Percentiles rank a stretch among this genome's conserved stretches.
phyloP scores from a whole-genome alignment of 1,140 invertebrate species.

The Hycleus phaleratus region DNA sequence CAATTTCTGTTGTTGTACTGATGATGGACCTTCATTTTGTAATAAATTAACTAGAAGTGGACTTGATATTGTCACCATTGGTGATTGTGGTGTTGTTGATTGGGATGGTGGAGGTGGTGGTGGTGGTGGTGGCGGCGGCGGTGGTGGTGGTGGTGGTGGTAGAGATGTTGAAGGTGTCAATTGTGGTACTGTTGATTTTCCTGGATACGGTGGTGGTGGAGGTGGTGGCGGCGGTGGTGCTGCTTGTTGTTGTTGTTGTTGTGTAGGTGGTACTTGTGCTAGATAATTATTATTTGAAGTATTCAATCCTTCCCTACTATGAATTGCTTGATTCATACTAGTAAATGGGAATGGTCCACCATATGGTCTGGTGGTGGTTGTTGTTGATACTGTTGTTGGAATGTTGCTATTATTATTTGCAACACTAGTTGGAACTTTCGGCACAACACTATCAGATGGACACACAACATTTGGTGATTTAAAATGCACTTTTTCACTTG shows the following conservation, averaged over 20 bases:
- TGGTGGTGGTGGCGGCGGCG: slow-evolving; percentile 16
- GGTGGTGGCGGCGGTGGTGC: slow-evolving; percentile 36
- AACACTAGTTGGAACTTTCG: slow-evolving; percentile 37
- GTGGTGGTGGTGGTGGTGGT: slow-evolving; percentile 45
- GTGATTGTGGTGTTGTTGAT: slow-evolving; percentile 41
- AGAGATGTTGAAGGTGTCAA: slow-evolving; percentile 29
- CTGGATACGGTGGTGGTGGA: slow-evolving; percentile 42
- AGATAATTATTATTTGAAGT: not conserved
- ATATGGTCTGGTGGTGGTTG: slow-evolving; percentile 43
- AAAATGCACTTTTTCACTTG: slow-evolving; percentile 46
- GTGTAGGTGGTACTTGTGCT: not conserved
- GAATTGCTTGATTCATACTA: slow-evolving; percentile 80
- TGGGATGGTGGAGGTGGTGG: slow-evolving; percentile 37
- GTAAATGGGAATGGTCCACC: slow-evolving; percentile 73
- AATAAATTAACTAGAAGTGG: slow-evolving; percentile 86
- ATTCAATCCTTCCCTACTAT: slow-evolving; percentile 38
- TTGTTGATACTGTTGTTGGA: slow-evolving; percentile 43
- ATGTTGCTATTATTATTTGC: slow-evolving; percentile 50
- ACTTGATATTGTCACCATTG: slow-evolving; percentile 66
- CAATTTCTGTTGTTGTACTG: slow-evolving; percentile 1
- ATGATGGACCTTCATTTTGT: slow-evolving; percentile 64
- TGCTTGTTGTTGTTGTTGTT: slow-evolving; percentile 16
- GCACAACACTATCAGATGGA: slow-evolving; percentile 65
- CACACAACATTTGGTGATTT: slow-evolving; percentile 78
- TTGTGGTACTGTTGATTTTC: slow-evolving; percentile 35